These are phyloP conservation scores for Strigamia crassipes DNA, from an alignment of 2,888 invertebrate genomes.

Conservation along the genomic window DNA sequence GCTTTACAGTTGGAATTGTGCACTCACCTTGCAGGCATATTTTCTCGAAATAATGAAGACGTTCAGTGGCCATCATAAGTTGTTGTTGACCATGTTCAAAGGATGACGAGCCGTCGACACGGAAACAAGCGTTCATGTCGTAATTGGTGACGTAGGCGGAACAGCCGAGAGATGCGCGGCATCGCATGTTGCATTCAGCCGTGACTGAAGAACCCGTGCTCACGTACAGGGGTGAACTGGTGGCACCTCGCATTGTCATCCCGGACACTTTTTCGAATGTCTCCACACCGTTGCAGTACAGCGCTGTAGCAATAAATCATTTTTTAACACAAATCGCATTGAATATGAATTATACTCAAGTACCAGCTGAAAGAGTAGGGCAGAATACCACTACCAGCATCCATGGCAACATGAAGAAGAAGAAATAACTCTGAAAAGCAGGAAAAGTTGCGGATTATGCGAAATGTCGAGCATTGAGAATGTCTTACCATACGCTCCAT, in stretches of 20 bases:
- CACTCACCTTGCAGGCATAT: constrained; percentile 35
- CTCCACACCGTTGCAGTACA: constrained; percentile 50
- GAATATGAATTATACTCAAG: not conserved
- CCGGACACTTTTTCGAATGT: constrained; percentile 53
- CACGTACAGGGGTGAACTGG: constrained; percentile 50
- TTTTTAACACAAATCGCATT: not conserved
- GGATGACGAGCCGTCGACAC: constrained; percentile 50
- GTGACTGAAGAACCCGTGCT: constrained; percentile 50
- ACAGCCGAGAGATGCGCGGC: constrained; percentile 52
- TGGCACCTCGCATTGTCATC: constrained; percentile 51
- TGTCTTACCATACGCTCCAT: constrained; percentile 25
- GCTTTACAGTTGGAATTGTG: not conserved
- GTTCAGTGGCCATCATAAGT: constrained; percentile 34
- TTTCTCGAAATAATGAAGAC: constrained; percentile 41
- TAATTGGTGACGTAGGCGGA: constrained; percentile 53
- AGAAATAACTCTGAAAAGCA: not conserved
- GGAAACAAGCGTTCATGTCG: constrained; percentile 51
- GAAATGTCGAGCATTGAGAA: not conserved
- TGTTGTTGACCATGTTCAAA: not conserved
- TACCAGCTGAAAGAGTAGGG: not conserved
- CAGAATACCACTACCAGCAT: not conserved
- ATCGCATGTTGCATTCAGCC: constrained; percentile 51
- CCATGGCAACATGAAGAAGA: not conserved
- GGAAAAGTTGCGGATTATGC: not conserved
- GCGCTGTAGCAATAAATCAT: not conserved